Evolutionary conservation across 2,888 invertebrate genomes (phyloP), one percentile per base, ranked within the genome.

Genomic region (Himalopsyche anomala): DNA sequence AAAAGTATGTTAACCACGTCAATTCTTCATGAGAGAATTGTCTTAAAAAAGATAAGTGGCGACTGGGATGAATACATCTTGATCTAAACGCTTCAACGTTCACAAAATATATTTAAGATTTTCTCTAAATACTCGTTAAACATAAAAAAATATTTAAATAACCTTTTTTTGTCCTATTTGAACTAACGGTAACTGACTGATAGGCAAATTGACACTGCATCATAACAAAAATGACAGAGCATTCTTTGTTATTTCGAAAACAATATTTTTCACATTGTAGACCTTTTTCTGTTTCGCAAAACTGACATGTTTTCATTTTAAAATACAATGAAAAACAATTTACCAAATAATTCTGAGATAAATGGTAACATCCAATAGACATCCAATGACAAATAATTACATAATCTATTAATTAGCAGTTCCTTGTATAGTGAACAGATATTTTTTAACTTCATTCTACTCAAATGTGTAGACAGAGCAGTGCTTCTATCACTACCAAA

Each of bases 161-260:
- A 38, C n/a, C 17, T 42, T 54, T 80, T 28, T 36, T 56, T 56
- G 45, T 45, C 81, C 82, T 86, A 83, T 87, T 87, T 87, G 87
- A 87, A 87, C 87, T 82, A 84, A 87, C 62, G 87, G 87, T 86
- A 87, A 86, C 87, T 87, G 85, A 85, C 80, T 83, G 86, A 86
- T 42, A 80, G 82, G 84, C 82, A 82, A 84, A 45, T 83, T 83
- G 81, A 87, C 81, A 54, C 9, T 36, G 40, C 40, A 83, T 56
- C 15, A 62, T 54, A 69, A 82, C 28, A 40, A 85, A 74, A 38
- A 85, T 81, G 42, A 85, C 74, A 55, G 3, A 51, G 51, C 51
- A 62, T 82, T 40, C 85, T 55, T 36, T 51, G 79, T 74, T 19
- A 69, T 42, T 45, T 83, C 45, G 19, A 83, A 54, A 69, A 40